Evolutionary conservation across 2,888 invertebrate species (phyloP).

Genomic region (Carabus problematicus): DNA sequence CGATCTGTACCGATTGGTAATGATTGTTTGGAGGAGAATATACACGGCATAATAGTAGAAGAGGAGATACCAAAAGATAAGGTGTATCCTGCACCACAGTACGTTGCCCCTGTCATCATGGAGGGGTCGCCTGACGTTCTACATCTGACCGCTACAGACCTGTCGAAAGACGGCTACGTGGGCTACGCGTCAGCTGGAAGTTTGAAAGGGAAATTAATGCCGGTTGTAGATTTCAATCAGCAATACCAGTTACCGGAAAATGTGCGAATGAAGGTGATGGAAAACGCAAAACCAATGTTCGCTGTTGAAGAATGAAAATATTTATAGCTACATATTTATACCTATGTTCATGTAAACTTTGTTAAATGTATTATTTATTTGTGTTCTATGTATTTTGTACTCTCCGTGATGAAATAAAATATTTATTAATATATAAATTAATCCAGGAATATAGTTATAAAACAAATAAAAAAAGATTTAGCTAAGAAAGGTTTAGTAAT

Average conservation of each 20-base stretch:
- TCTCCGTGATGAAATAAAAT: too few species aligned
- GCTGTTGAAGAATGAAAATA: not conserved
- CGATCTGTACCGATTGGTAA: slow-evolving; percentile 15
- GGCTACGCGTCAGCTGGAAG: slow-evolving; percentile 20
- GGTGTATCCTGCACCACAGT: slow-evolving; percentile 15
- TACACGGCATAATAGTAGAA: slow-evolving; percentile 9
- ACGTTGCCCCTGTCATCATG: slow-evolving; percentile 24
- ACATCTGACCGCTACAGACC: slow-evolving; percentile 17
- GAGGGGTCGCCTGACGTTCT: slow-evolving; percentile 4
- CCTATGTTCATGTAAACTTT: too few species aligned
- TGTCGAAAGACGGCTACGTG: slow-evolving; percentile 14
- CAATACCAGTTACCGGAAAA: slow-evolving; percentile 25
- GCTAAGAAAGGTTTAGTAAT: too few species aligned
- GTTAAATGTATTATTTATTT: too few species aligned
- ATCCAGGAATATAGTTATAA: too few species aligned
- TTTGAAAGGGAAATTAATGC: slow-evolving; percentile 21
- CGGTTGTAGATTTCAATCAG: slow-evolving; percentile 17
- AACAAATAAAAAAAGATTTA: too few species aligned
- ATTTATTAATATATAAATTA: too few species aligned
- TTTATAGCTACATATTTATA: not conserved
- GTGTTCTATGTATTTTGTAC: too few species aligned
- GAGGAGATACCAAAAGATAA: slow-evolving; percentile 7
- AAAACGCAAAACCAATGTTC: slow-evolving; percentile 7
- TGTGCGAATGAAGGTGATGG: slow-evolving; percentile 12
- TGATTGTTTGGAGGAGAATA: not conserved